phyloP scores from a whole-genome alignment of 1,140 invertebrate genomes.

The Homarus americanus region DNA sequence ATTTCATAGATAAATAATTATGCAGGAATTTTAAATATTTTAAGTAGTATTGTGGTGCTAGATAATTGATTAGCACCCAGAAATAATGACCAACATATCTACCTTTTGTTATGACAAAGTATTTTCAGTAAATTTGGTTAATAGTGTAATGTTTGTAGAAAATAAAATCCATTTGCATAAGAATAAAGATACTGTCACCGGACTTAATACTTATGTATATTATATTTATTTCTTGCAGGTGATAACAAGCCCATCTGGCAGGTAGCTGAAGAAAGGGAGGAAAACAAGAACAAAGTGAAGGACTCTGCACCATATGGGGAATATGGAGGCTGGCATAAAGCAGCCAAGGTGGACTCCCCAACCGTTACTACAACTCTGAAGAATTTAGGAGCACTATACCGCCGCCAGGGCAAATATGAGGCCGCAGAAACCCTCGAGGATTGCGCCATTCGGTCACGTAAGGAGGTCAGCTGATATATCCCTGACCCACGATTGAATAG shows the following conservation, averaged over 20 bases:
- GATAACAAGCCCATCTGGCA: slow-evolving; percentile 99
- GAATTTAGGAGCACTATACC: slow-evolving; percentile 97
- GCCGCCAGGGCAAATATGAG: slow-evolving; percentile 98
- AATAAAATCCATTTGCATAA: no score
- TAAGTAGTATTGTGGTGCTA: no score
- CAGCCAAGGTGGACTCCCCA: slow-evolving; percentile 98
- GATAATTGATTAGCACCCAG: no score
- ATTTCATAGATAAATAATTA: no score
- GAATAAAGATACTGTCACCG: not conserved
- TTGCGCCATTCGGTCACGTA: slow-evolving; percentile 94
- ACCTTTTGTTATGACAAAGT: not conserved
- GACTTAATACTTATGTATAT: not conserved
- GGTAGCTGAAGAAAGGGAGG: slow-evolving; percentile 98
- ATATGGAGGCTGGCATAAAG: slow-evolving; percentile 98
- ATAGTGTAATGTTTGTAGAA: not conserved
- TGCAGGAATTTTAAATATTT: no score
- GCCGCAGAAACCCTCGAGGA: slow-evolving; percentile 99
- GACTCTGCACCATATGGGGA: slow-evolving; percentile 95
- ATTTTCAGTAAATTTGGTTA: no score
- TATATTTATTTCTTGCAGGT: slow-evolving; percentile 80
- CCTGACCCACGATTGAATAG: slow-evolving; percentile 13
- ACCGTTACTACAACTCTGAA: slow-evolving; percentile 98
- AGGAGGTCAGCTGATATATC: slow-evolving; percentile 85
- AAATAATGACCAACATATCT: no score
- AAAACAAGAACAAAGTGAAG: slow-evolving; percentile 94